A percentile compares a stretch with the other conserved stretches of the same genome.
Evolutionary conservation across 2,888 invertebrate species (phyloP).

Genomic region (Drosophila aldrichi): DNA sequence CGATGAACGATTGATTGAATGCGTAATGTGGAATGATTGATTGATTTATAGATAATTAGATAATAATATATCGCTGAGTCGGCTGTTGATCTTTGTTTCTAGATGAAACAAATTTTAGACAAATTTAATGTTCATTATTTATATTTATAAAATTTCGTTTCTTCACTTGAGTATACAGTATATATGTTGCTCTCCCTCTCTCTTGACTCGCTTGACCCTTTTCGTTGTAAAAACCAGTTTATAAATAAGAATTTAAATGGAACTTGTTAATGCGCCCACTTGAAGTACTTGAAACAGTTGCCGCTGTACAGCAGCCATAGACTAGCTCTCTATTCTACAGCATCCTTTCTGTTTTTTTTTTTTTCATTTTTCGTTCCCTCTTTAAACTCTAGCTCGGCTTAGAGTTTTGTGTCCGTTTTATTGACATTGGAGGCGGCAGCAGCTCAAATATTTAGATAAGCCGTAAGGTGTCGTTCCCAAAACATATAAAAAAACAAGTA

Average conservation of each 20-base stretch:
- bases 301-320: background rate
- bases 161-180: too few relatives aligned
- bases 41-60: background rate
- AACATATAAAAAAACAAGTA: constrained; percentile 8
- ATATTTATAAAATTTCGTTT: too few relatives aligned
- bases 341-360: constrained; percentile 6
- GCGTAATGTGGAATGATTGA: background rate
- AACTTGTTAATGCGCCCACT: background rate
- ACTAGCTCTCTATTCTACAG: background rate
- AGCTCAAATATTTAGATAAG: constrained; percentile 69
- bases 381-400: background rate
- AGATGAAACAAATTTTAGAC: too few relatives aligned
- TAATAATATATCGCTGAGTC: background rate
- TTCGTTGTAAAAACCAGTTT: background rate
- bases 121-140: too few relatives aligned
- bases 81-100: background rate
- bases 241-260: constrained; percentile 11
- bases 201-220: background rate
- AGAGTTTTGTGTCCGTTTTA: constrained; percentile 45
- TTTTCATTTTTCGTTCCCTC: background rate
- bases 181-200: background rate
- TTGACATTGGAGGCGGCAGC: constrained; percentile 58
- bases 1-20: constrained; percentile 38
- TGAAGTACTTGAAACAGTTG: constrained; percentile 1
- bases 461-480: constrained; percentile 60